These are phyloP conservation scores for Halocynthia roretzi DNA, from an alignment of 23 tunicate genomes.

Conservation along the genomic window DNA sequence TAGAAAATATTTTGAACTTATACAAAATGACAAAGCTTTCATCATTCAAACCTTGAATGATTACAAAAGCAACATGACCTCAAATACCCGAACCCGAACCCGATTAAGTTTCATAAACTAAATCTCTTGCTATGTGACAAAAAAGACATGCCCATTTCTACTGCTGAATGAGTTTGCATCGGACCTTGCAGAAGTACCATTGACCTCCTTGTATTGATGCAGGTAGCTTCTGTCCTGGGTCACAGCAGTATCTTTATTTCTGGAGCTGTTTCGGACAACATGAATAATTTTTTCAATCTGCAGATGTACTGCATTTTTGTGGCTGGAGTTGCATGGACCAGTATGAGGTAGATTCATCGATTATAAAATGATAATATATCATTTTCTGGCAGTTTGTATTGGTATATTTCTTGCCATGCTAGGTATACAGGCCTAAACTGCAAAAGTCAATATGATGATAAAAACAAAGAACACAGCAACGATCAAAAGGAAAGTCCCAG, in stretches of 20 bases:
- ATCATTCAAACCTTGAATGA: no score
- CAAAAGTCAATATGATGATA: conserved; percentile 9
- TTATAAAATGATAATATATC: neutral
- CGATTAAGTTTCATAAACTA: no score
- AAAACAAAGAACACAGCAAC: neutral
- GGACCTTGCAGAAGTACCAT: no score
- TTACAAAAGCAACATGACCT: no score
- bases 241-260: conserved; percentile 70
- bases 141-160: no score
- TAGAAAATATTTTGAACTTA: no score
- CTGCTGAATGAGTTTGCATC: no score
- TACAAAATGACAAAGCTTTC: no score
- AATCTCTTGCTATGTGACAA: no score
- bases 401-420: neutral
- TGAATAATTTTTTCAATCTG: conserved; percentile 58
- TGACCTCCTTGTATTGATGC: neutral
- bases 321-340: conserved; percentile 50
- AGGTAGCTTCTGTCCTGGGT: conserved; percentile 69
- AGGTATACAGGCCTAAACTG: conserved; percentile 11
- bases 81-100: no score
- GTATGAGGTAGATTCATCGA: conserved; percentile 64
- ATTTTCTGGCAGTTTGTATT: neutral
- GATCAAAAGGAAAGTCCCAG: neutral
- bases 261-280: conserved; percentile 59
- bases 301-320: conserved; percentile 61